Conservation (phyloP, 2,113 vertebrate genomes). For the Pituophis catenifer region DNA sequence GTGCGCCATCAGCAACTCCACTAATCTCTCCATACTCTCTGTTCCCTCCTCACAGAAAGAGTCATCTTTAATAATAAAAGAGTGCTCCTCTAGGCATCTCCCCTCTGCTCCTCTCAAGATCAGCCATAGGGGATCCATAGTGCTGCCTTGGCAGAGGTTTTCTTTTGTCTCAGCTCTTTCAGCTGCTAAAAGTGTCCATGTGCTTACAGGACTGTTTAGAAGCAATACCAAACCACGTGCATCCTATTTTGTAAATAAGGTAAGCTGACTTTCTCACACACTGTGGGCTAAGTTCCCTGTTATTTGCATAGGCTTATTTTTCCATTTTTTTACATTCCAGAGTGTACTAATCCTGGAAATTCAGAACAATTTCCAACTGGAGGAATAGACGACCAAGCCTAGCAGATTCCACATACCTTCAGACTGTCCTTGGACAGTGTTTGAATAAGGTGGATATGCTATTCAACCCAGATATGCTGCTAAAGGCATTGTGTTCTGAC, state of each 20-base stretch:
- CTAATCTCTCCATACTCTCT: constrained; percentile 55
- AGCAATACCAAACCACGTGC: background rate
- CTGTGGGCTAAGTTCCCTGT: background rate
- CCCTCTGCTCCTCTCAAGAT: background rate
- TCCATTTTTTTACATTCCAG: constrained; percentile 6
- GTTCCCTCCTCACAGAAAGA: constrained; percentile 31
- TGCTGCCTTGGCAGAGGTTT: constrained; percentile 51
- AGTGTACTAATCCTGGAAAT: background rate
- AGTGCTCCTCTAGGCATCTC: constrained; percentile 13
- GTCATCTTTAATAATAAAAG: constrained; percentile 56
- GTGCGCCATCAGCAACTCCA: constrained; percentile 60
- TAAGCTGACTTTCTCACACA: background rate
- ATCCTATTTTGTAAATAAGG: background rate
- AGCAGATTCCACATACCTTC: background rate
- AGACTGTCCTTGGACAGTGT: no score
- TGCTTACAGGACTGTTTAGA: constrained; percentile 48
- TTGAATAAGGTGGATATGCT: background rate
- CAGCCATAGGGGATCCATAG: constrained; percentile 34
- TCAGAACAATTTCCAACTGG: background rate
- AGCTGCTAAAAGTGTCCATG: constrained; percentile 42
- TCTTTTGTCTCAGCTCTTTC: constrained; percentile 53
- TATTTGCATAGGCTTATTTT: background rate
- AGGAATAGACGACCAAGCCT: background rate
- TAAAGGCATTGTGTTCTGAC: background rate
- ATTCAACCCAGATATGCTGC: background rate